Evolutionary conservation across 2,888 invertebrate genomes (phyloP).

Genomic region (Pachliopta kotzebuea): DNA sequence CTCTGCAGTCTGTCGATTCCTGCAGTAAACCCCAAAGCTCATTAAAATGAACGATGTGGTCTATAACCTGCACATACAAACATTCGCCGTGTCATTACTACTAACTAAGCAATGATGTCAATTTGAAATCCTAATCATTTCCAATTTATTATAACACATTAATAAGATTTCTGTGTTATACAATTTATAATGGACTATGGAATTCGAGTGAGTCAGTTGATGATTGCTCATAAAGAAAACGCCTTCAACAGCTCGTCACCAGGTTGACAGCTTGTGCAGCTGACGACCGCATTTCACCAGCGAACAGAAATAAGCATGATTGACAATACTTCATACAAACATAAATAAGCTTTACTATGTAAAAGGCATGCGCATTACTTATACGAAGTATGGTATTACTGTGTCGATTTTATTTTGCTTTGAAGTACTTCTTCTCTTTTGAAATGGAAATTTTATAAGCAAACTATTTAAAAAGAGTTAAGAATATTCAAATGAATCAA

Average conservation of each 20-base stretch:
- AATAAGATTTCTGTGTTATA: not conserved
- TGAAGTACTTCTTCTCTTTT: too few relatives aligned
- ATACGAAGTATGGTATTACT: not conserved
- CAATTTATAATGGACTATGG: not conserved
- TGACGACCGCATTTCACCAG: not conserved
- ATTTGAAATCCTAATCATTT: not conserved
- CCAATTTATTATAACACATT: not conserved
- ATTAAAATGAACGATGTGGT: too few relatives aligned
- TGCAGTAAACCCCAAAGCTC: too few relatives aligned
- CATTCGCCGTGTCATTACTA: too few relatives aligned
- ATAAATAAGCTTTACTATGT: not conserved
- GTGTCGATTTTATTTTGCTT: too few relatives aligned
- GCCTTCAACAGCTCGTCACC: constrained; percentile 12
- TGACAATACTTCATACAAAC: not conserved
- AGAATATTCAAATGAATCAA: too few relatives aligned
- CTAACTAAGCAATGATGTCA: too few relatives aligned
- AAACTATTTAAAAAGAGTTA: too few relatives aligned
- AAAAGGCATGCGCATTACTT: not conserved
- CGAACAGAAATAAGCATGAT: not conserved
- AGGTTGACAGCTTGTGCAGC: not conserved
- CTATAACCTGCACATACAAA: too few relatives aligned
- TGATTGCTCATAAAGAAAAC: not conserved
- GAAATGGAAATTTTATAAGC: too few relatives aligned
- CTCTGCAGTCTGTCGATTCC: too few relatives aligned
- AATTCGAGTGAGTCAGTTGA: not conserved